A percentile compares a stretch with the other conserved stretches of the same genome.
Conservation (phyloP, 1,140 invertebrate genomes). For the Drosophila arawakana region DNA sequence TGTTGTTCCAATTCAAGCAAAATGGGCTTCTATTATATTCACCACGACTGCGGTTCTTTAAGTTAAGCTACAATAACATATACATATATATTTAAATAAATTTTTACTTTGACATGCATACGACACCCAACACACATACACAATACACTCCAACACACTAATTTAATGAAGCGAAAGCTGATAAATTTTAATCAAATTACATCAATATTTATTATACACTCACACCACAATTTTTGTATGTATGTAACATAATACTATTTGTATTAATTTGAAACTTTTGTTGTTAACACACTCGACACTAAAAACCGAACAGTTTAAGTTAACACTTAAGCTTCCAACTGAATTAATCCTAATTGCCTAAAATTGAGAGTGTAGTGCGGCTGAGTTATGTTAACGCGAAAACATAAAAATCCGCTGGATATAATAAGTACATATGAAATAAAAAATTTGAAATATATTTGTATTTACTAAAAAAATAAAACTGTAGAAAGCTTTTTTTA, state of each 20-base stretch:
- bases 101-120: conserved; percentile 45
- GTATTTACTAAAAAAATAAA: conserved; percentile 73
- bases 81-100: conserved; percentile 30
- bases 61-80: conserved; percentile 61
- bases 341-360: conserved; percentile 27
- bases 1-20: conserved; percentile 24
- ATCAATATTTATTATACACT: conserved; percentile 52
- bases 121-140: conserved; percentile 33
- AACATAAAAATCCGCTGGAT: conserved; percentile 74
- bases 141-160: conserved; percentile 13
- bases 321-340: conserved; percentile 42
- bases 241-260: conserved; percentile 56
- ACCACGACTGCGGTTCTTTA: conserved; percentile 72
- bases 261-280: conserved; percentile 48
- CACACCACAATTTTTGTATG: conserved; percentile 19
- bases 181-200: conserved; percentile 71
- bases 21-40: conserved; percentile 46
- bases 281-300: conserved; percentile 27
- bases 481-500: conserved; percentile 58
- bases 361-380: conserved; percentile 59
- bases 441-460: conserved; percentile 73
- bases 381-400: conserved; percentile 77
- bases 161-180: conserved; percentile 44
- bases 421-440: conserved; percentile 52
- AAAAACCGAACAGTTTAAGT: conserved; percentile 34